These are phyloP conservation scores for Aphaenogaster rudis DNA, from an alignment of 1,140 invertebrate genomes.

Conservation along the genomic window DNA sequence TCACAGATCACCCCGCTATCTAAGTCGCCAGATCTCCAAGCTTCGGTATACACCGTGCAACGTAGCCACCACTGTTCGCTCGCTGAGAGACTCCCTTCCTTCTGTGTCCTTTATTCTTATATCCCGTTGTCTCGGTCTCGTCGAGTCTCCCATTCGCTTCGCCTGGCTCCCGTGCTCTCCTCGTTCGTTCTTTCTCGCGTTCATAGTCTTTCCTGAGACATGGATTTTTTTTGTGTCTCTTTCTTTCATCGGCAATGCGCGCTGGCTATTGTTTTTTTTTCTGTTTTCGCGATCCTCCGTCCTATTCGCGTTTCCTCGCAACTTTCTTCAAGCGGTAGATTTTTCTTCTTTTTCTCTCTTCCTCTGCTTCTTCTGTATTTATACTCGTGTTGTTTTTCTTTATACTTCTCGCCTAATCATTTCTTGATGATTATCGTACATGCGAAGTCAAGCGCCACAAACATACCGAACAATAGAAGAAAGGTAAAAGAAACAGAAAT, in stretches of 20 bases:
- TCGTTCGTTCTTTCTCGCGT: constrained; percentile 33
- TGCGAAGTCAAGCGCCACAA: background rate
- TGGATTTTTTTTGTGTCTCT: constrained; percentile 27
- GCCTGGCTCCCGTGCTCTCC: background rate
- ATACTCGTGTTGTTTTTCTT: background rate
- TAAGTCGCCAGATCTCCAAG: constrained; percentile 82
- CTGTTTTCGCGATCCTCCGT: constrained; percentile 37
- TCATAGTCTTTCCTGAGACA: constrained; percentile 48
- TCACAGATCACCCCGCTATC: constrained; percentile 87
- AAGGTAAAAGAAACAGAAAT: background rate
- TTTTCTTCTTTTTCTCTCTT: background rate
- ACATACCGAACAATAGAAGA: background rate
- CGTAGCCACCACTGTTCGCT: constrained; percentile 59
- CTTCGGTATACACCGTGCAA: constrained; percentile 75
- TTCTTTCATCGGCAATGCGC: constrained; percentile 11
- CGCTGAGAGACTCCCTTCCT: constrained; percentile 15
- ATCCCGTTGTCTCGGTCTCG: constrained; percentile 61
- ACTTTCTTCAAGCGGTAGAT: background rate
- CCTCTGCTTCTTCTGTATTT: background rate
- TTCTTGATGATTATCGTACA: background rate
- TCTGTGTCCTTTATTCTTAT: constrained; percentile 57
- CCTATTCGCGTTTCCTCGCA: constrained; percentile 28
- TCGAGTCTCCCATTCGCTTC: constrained; percentile 19
- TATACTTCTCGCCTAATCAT: background rate
- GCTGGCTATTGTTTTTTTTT: constrained; percentile 40